Conservation (phyloP, 2,797 vertebrate genomes). For the Ispidina lecontei region DNA sequence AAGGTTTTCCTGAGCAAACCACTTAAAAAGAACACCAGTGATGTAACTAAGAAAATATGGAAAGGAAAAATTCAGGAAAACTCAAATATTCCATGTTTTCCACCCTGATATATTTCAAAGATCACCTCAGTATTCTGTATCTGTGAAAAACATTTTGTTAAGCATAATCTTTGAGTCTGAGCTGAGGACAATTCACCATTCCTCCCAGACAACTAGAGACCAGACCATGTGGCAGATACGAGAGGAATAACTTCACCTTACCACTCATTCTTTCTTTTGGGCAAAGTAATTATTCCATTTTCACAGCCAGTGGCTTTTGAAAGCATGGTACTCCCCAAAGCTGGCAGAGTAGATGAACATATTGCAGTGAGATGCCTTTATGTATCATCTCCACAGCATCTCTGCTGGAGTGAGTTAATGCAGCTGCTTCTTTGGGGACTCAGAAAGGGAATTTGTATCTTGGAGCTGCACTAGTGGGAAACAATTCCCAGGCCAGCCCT, state of each 20-base stretch:
- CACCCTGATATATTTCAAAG: conserved; percentile 1
- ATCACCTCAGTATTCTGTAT: not conserved
- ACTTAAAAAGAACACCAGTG: conserved; percentile 18
- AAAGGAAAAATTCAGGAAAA: not conserved
- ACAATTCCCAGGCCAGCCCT: conserved; percentile 4
- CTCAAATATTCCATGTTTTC: not conserved
- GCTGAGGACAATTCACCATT: not conserved
- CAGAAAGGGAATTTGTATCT: not conserved
- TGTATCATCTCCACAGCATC: not conserved
- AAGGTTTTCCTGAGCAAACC: conserved; percentile 9
- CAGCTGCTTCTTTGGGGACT: not conserved
- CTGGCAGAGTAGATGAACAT: not conserved
- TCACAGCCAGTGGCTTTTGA: not conserved
- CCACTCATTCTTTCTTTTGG: not conserved
- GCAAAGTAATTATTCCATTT: not conserved
- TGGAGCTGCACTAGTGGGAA: not conserved
- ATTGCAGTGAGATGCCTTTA: not conserved
- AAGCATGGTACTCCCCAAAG: not conserved
- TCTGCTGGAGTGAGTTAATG: not conserved
- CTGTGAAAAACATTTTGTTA: not conserved
- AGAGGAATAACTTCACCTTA: not conserved
- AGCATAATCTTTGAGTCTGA: not conserved
- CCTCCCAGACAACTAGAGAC: not conserved
- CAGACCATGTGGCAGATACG: not conserved
- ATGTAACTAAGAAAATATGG: conserved; percentile 28